phyloP scores from a whole-genome alignment of 1,140 invertebrate genomes.

The Mamestra configurata region DNA sequence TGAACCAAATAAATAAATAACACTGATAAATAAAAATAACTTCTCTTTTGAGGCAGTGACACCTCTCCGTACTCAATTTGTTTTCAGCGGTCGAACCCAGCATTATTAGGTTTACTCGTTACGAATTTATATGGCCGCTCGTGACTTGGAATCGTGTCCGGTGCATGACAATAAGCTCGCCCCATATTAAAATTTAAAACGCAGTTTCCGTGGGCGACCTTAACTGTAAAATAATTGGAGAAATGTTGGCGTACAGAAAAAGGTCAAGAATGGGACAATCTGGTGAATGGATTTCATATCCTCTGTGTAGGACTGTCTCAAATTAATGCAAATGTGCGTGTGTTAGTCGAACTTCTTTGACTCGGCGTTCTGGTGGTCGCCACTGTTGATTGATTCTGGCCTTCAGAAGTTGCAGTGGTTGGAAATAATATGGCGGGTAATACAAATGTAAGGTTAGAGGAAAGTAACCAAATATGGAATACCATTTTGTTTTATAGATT shows the following conservation, averaged over 20 bases:
- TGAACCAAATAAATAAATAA: too few relatives aligned
- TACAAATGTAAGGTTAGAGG: too few relatives aligned
- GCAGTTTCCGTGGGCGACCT: not conserved
- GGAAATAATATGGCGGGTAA: too few relatives aligned
- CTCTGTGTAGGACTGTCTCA: too few relatives aligned
- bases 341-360: too few relatives aligned
- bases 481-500: too few relatives aligned
- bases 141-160: constrained; percentile 1
- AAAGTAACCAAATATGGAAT: too few relatives aligned
- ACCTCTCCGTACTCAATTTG: constrained; percentile 7
- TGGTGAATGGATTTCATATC: not conserved
- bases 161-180: constrained; percentile 17
- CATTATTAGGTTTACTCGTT: constrained; percentile 21
- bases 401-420: too few relatives aligned
- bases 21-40: not conserved
- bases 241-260: not conserved
- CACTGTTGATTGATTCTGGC: too few relatives aligned
- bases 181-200: constrained; percentile 30
- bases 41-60: not conserved
- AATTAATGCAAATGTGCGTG: too few relatives aligned
- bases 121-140: constrained; percentile 12
- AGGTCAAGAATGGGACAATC: too few relatives aligned
- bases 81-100: constrained; percentile 2
- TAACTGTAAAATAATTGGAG: not conserved
- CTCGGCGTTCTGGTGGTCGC: too few relatives aligned